These are phyloP conservation scores for Ophioderma brevispina DNA, from an alignment of 35 echinoderm and acorn worm genomes.

Conservation along the genomic window DNA sequence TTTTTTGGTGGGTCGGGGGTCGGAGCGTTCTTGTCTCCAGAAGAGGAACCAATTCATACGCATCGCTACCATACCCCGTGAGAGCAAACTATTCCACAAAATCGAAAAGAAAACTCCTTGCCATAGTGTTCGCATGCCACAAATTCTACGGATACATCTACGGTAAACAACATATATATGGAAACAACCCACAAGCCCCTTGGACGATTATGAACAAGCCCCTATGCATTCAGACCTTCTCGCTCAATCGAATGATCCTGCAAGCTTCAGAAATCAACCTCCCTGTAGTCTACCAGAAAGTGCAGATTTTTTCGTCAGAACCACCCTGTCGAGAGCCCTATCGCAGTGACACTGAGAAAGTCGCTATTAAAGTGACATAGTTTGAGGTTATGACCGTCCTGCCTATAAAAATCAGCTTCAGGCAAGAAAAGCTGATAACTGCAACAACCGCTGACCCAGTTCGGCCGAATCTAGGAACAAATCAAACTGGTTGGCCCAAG, in stretches of 20 bases:
- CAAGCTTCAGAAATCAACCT: slow-evolving; percentile 2
- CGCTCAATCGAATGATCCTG: slow-evolving; percentile 27
- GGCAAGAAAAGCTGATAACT: neutral
- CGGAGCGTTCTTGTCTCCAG: too few relatives aligned
- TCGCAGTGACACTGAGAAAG: slow-evolving; percentile 4
- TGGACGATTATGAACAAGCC: neutral
- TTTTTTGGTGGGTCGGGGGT: too few relatives aligned
- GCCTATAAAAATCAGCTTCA: slow-evolving; percentile 12
- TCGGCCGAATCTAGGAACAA: neutral
- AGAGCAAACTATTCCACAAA: too few relatives aligned
- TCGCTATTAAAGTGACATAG: neutral
- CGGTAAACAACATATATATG: slow-evolving; percentile 42
- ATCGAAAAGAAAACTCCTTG: slow-evolving; percentile 71
- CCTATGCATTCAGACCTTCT: slow-evolving; percentile 43
- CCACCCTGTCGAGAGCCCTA: slow-evolving; percentile 27
- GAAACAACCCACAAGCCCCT: slow-evolving; percentile 79
- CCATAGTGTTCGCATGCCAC: slow-evolving; percentile 61
- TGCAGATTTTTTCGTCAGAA: slow-evolving; percentile 27
- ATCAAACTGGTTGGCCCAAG: slow-evolving; percentile 17
- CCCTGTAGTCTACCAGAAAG: slow-evolving; percentile 22
- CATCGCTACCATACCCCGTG: too few relatives aligned
- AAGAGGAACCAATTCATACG: too few relatives aligned
- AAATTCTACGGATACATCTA: slow-evolving; percentile 63
- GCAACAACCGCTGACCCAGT: slow-evolving; percentile 6
- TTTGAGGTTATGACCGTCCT: slow-evolving; percentile 8